Percentiles rank a stretch among this genome's conserved stretches.
Conservation (phyloP, 2,113 vertebrate genomes). For the Daphoenositta chrysoptera region DNA sequence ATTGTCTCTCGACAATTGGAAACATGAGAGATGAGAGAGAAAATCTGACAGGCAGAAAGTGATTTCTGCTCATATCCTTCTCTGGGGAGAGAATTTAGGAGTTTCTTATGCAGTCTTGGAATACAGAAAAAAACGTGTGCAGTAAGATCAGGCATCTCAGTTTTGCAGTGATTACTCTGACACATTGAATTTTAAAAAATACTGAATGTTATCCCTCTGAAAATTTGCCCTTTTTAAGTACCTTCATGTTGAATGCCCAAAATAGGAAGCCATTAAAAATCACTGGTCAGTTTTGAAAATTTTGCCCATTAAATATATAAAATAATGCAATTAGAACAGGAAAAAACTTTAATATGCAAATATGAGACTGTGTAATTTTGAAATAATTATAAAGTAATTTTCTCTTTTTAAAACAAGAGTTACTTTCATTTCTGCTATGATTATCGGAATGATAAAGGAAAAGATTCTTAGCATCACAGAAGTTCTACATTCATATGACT, state of each 20-base stretch:
- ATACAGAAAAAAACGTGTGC: neutral
- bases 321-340: neutral
- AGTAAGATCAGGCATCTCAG: rapidly evolving
- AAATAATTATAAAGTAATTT: neutral
- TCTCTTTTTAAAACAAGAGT: neutral
- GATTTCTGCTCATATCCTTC: neutral
- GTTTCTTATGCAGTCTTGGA: neutral
- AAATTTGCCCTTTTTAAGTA: neutral
- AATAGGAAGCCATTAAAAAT: neutral
- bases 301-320: neutral
- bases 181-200: neutral
- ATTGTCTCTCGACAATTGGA: neutral
- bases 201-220: neutral
- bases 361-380: neutral
- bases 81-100: neutral
- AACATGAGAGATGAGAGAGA: neutral
- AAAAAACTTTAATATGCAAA: neutral
- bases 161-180: neutral
- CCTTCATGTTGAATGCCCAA: neutral
- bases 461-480: neutral
- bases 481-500: neutral
- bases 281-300: neutral
- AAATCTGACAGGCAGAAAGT: neutral
- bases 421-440: neutral
- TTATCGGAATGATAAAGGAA: neutral